Evolutionary conservation across 1,140 invertebrate genomes (phyloP).

Genomic region (Nebria ingens): DNA sequence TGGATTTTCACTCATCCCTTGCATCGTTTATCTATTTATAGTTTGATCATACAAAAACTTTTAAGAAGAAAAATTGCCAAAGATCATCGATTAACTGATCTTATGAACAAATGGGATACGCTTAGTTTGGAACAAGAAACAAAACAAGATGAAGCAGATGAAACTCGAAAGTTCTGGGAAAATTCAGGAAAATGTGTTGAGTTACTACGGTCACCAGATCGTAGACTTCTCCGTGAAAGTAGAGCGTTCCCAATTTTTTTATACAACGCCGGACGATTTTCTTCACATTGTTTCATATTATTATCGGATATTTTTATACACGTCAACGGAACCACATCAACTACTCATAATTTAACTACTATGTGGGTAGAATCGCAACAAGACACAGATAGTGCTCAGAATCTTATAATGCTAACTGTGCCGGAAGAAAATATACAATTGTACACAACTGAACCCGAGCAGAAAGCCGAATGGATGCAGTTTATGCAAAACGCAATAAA

Average conservation of each 20-base stretch:
- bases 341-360: slow-evolving; percentile 55
- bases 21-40: slow-evolving; percentile 25
- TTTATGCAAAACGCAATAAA: slow-evolving; percentile 54
- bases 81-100: slow-evolving; percentile 37
- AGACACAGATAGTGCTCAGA: slow-evolving; percentile 41
- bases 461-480: slow-evolving; percentile 72
- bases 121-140: slow-evolving; percentile 50
- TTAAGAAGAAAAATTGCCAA: slow-evolving; percentile 30
- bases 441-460: slow-evolving; percentile 48
- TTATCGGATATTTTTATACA: slow-evolving; percentile 67
- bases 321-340: slow-evolving; percentile 48
- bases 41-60: slow-evolving; percentile 34
- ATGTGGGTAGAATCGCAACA: slow-evolving; percentile 65
- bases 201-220: slow-evolving; percentile 49
- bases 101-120: slow-evolving; percentile 46
- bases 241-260: slow-evolving; percentile 56
- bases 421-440: slow-evolving; percentile 70
- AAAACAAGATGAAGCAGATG: slow-evolving; percentile 52
- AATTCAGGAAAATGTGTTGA: slow-evolving; percentile 54
- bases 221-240: slow-evolving; percentile 69
- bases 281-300: slow-evolving; percentile 64
- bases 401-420: slow-evolving; percentile 51
- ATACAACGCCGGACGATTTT: slow-evolving; percentile 54
- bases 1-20: slow-evolving; percentile 48
- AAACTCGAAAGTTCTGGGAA: slow-evolving; percentile 68